phyloP scores from a whole-genome alignment of 2,113 vertebrate genomes.

The Sphaerodactylus townsendi region DNA sequence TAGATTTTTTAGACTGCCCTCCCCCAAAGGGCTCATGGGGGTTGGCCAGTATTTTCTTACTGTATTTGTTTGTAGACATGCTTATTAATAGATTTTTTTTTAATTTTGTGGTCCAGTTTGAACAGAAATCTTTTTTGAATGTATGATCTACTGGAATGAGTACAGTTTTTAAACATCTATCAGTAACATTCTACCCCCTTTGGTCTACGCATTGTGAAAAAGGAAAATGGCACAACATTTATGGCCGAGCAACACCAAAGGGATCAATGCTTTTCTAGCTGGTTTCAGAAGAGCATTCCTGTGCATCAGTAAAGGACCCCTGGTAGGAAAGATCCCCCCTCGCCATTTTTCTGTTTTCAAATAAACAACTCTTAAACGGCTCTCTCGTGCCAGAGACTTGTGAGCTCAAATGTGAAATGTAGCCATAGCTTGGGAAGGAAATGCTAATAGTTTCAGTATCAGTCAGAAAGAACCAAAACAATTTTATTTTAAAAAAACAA shows the following conservation, averaged over 20 bases:
- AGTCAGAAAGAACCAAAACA: constrained; percentile 48
- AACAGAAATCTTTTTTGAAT: too few species aligned
- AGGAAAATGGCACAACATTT: background rate
- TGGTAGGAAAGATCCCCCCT: constrained; percentile 5
- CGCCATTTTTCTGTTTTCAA: background rate
- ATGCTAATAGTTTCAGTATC: constrained; percentile 21
- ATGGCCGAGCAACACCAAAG: too few species aligned
- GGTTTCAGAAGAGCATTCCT: background rate
- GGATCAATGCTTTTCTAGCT: too few species aligned
- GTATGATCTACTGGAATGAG: background rate
- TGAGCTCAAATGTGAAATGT: constrained; percentile 19
- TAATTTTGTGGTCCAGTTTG: too few species aligned
- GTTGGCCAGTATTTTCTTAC: background rate
- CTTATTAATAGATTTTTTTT: background rate
- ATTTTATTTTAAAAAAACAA: background rate
- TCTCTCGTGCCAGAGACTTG: background rate
- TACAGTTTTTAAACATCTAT: background rate
- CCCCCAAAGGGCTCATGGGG: background rate
- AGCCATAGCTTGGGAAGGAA: constrained; percentile 11
- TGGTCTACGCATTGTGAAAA: background rate
- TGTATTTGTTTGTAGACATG: background rate
- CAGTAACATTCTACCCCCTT: background rate
- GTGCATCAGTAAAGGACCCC: background rate
- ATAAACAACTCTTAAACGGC: too few species aligned
- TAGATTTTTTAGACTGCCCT: too few species aligned